Conservation (phyloP, 2,888 invertebrate species). For the Agelastica alni region DNA sequence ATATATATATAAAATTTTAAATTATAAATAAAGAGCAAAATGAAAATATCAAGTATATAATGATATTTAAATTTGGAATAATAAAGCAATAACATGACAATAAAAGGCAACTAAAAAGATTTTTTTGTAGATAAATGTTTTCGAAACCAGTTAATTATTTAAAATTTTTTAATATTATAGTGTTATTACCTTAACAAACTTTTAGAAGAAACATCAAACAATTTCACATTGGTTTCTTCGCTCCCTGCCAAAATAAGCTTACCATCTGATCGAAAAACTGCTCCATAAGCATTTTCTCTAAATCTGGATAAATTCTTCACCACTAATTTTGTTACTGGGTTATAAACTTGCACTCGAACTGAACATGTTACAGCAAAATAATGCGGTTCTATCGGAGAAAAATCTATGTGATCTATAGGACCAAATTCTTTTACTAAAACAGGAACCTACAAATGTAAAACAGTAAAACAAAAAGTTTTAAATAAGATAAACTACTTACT, state of each 20-base stretch:
- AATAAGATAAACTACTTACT: conserved; percentile 60
- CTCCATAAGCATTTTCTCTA: conserved; percentile 84
- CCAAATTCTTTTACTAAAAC: conserved; percentile 91
- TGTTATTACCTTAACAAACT: conserved; percentile 72
- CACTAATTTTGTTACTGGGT: conserved; percentile 81
- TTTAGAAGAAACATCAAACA: conserved; percentile 87
- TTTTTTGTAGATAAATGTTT: too few species aligned
- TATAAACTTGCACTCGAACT: conserved; percentile 83
- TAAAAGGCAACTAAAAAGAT: too few species aligned
- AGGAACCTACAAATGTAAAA: conserved; percentile 65
- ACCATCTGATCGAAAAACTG: conserved; percentile 80
- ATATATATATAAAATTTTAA: too few species aligned
- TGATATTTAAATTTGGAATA: too few species aligned
- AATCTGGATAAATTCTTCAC: conserved; percentile 82
- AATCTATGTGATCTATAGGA: conserved; percentile 87
- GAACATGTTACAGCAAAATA: conserved; percentile 93
- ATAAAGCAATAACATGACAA: too few species aligned
- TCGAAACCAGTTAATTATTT: too few species aligned
- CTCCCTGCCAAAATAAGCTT: conserved; percentile 85
- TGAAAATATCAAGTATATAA: too few species aligned
- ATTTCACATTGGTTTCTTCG: conserved; percentile 82
- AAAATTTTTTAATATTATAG: too few species aligned
- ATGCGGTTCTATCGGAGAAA: conserved; percentile 86
- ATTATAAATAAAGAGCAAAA: too few species aligned
- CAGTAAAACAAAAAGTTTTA: background rate